These are phyloP conservation scores for Drosophila lowei DNA, from an alignment of 1,140 invertebrate genomes.

Conservation along the genomic window DNA sequence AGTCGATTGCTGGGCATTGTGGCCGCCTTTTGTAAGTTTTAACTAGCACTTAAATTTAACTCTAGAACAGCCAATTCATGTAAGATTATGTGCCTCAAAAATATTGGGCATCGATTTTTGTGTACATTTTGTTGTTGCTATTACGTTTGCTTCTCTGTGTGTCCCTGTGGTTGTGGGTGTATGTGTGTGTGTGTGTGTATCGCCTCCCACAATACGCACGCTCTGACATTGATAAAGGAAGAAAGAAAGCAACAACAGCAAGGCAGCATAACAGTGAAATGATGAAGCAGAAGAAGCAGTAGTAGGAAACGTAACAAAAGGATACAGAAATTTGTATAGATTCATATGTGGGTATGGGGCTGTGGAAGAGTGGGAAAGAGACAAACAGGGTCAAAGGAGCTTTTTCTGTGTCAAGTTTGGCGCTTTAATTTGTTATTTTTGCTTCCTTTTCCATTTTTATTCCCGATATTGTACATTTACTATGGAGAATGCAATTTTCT, in stretches of 20 bases:
- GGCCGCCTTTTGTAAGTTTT: conserved; percentile 90
- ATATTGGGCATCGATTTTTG: conserved; percentile 75
- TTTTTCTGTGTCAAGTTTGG: conserved; percentile 61
- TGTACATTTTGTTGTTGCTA: conserved; percentile 57
- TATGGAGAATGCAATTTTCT: conserved; percentile 30
- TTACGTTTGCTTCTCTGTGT: conserved; percentile 48
- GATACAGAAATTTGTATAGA: conserved; percentile 68
- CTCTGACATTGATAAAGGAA: conserved; percentile 78
- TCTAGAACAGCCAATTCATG: conserved; percentile 2
- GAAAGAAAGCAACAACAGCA: conserved; percentile 20
- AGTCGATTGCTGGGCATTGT: conserved; percentile 92
- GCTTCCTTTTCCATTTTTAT: conserved; percentile 1
- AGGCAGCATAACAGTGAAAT: conserved; percentile 25
- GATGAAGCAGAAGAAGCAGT: conserved; percentile 10
- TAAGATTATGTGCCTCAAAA: conserved; percentile 41
- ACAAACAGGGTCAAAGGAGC: conserved; percentile 3
- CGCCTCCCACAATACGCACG: conserved; percentile 47
- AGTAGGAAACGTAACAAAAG: conserved; percentile 53
- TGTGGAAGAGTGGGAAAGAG: conserved; percentile 1
- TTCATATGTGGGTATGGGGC: neutral
- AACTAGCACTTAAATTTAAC: conserved; percentile 4
- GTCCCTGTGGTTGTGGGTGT: conserved; percentile 12
- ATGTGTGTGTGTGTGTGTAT: conserved; percentile 28
- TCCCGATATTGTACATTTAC: too few species aligned
- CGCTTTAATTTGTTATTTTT: conserved; percentile 30